Percentiles rank a stretch among this genome's conserved stretches.
phyloP scores from a whole-genome alignment of 2,113 vertebrate species.

The Sciurus niger region DNA sequence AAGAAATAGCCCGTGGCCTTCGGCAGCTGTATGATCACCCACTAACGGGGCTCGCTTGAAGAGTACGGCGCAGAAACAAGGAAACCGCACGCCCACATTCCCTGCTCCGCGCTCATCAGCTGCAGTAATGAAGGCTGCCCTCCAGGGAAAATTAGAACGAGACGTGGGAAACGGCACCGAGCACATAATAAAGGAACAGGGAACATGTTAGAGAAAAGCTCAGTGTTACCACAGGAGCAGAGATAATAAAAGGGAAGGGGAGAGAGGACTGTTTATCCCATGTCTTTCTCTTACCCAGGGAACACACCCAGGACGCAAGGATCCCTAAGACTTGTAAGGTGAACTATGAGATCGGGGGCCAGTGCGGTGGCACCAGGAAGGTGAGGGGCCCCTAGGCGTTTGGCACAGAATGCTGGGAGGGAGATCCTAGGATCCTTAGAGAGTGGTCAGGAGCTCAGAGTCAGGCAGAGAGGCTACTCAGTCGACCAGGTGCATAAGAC shows the following conservation, averaged over 20 bases:
- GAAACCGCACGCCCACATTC: constrained; percentile 45
- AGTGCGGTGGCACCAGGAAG: neutral
- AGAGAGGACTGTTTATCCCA: neutral
- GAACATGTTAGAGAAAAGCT: constrained; percentile 69
- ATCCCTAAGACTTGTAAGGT: neutral
- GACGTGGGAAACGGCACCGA: constrained; percentile 78
- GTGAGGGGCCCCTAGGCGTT: fast-evolving
- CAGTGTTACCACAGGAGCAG: constrained; percentile 61
- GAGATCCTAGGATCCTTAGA: neutral
- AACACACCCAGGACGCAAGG: neutral
- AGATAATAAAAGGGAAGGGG: constrained; percentile 19
- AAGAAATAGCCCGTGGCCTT: constrained; percentile 78
- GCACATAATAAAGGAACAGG: constrained; percentile 78
- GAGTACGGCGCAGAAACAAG: constrained; percentile 46
- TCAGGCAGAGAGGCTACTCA: neutral
- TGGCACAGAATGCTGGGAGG: neutral
- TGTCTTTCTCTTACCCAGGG: neutral
- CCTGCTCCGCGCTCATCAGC: constrained; percentile 57
- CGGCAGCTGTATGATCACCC: constrained; percentile 72
- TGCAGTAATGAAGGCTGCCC: constrained; percentile 74
- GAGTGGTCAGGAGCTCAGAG: neutral
- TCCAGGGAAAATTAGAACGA: constrained; percentile 81
- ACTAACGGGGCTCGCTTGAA: constrained; percentile 56
- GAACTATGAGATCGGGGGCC: neutral
- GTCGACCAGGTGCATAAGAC: neutral